phyloP scores from a whole-genome alignment of 2,888 invertebrate species.

The Malthinus flaveolus region DNA sequence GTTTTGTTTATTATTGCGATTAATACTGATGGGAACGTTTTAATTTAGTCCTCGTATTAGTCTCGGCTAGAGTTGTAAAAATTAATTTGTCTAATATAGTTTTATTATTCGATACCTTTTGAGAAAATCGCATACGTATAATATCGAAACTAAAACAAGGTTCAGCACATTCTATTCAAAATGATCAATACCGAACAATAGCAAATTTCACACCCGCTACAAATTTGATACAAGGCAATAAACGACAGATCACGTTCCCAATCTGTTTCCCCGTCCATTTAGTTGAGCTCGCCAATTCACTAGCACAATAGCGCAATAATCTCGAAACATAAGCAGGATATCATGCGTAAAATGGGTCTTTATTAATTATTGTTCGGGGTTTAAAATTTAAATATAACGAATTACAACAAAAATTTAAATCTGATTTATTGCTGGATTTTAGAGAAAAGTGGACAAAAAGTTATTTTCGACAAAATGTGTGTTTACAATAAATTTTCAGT shows the following conservation, averaged over 20 bases:
- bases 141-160: neutral
- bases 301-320: constrained; percentile 31
- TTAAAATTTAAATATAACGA: no score
- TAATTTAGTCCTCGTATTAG: constrained; percentile 51
- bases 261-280: constrained; percentile 33
- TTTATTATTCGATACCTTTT: neutral
- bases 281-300: constrained; percentile 30
- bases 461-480: no score
- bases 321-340: constrained; percentile 32
- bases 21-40: constrained; percentile 49
- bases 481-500: no score
- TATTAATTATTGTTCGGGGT: no score
- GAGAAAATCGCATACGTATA: neutral
- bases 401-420: no score
- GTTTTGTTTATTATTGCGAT: constrained; percentile 51
- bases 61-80: constrained; percentile 7
- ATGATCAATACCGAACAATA: constrained; percentile 19
- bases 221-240: constrained; percentile 39
- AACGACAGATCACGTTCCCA: constrained; percentile 38
- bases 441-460: no score
- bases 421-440: no score
- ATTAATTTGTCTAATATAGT: neutral
- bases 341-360: constrained; percentile 4
- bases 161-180: neutral
- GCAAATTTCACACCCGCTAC: constrained; percentile 35